Base-by-base conservation (phyloP, 2,113 vertebrate species). In the Clarias macrocephalus region DNA sequence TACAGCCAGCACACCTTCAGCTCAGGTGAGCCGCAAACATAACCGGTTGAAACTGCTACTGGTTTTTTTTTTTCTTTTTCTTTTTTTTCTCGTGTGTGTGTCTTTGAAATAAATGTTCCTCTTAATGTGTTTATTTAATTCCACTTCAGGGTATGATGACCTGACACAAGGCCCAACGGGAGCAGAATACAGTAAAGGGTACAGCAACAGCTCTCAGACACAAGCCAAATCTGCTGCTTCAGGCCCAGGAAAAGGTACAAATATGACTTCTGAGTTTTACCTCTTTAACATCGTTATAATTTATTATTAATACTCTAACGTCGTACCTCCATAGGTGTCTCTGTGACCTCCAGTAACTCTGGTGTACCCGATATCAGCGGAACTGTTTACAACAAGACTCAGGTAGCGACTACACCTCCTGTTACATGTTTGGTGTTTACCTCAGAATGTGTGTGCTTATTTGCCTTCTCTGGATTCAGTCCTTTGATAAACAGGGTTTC, bases 361-460 rank as follows among this genome's bases (percentile, higher is more conserved):
- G 98, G 98, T 0, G 98, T 99, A 92, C 98, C 98, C 25, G 98
- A 99, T 93, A 99, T 99, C 95, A 99, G 98, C 92, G 98, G 98
- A 95, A 99, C 97, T 91, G 98, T 99, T 96, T 99, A 99, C 96
- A 99, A 97, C 94, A 99, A 99, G 96, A 99, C 97, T 91, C 98
- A 99, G 98, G 98, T 99, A 90, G 90, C 12, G 23, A 42, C 59
- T 3, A 11, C 11, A 30, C 28, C 25, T 60, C n/a, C 1, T 3
- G 10, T 60, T 48, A 19, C 3, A 0, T 6, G 33, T 65, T 56
- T 19, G 42, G 8, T 57, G n/a, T 33, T 80, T 30, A 80, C 30
- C 3, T 59, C 10, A 23, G 10, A 60, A 37, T 13, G 7, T 60
- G 2, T 25, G 19, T 82, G 91, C 16, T 85, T 0, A 30, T 85